Evolutionary conservation across 2,888 invertebrate genomes (phyloP), one percentile per base, ranked within the genome.

Genomic region (Griposia aprilina): DNA sequence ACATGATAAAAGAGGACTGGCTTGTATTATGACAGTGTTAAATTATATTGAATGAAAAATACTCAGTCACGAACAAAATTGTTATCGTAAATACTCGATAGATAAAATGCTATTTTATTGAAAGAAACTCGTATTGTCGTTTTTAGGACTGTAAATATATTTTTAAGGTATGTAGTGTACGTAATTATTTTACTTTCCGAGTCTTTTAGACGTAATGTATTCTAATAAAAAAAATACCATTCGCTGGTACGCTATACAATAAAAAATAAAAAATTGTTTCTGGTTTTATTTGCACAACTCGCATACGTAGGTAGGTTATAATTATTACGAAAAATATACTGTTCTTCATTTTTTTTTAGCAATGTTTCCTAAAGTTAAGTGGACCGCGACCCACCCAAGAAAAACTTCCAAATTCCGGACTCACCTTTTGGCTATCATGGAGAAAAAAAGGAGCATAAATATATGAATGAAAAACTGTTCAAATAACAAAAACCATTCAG

Each of bases 1-100:
- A 99, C 92, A 97, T 99, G 97, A 98, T 99, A 83, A 99, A 98
- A 92, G 98, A 98, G 92, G 98, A 98, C 94, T 98, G 98, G 98
- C 97, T 97, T 73, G 95, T 94, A 88, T 97, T 94, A 96, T 97
- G 96, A 97, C 95, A 94, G 93, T 91, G 93, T 92, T 91, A 63
- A 83, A 80, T 74, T 71, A 81, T 77, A 72, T 72, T 80, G 48
- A 78, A 81, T 76, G 55, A 76, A 79, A 77, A 83, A 87, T 85
- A 87, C 78, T 81, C 81, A 88, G 85, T 89, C 89, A 89, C 78
- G 82, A 80, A 89, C 80, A 79, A 81, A 76, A 74, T 76, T 80
- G 50, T 79, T 79, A 77, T 76, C 70, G 36, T 69, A 48, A 76
- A 81, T 82, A 78, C 78, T 83, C 84, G 72, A 67, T 84, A 82